These are phyloP conservation scores for Drosophila acutilabella DNA, from an alignment of 2,888 invertebrate genomes.

Conservation along the genomic window DNA sequence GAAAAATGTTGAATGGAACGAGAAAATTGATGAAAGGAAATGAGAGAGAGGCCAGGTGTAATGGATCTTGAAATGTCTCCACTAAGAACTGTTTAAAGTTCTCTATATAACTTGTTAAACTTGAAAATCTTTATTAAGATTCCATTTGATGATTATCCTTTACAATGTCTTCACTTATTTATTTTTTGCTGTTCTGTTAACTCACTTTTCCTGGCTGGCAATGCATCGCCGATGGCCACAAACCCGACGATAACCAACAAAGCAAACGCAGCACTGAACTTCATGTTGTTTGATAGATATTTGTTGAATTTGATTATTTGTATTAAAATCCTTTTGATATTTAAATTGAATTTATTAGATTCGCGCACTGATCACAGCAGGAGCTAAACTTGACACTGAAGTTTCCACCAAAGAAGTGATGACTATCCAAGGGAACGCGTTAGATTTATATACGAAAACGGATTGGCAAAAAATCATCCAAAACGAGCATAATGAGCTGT, in stretches of 20 bases:
- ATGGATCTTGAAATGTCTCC: too few species aligned
- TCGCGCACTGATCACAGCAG: slow-evolving; percentile 80
- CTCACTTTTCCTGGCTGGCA: slow-evolving; percentile 83
- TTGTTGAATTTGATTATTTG: not conserved
- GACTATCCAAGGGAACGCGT: slow-evolving; percentile 79
- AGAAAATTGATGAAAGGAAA: not conserved
- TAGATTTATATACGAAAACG: slow-evolving; percentile 85
- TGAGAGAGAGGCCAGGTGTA: too few species aligned
- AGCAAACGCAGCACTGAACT: slow-evolving; percentile 75
- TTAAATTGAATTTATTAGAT: slow-evolving; percentile 27
- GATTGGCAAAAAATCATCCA: slow-evolving; percentile 61
- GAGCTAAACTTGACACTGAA: slow-evolving; percentile 85
- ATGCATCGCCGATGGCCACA: slow-evolving; percentile 75
- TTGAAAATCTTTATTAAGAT: not conserved
- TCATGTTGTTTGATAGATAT: slow-evolving; percentile 65
- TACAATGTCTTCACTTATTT: slow-evolving; percentile 9
- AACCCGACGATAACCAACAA: slow-evolving; percentile 77
- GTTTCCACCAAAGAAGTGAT: slow-evolving; percentile 85
- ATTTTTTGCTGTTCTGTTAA: slow-evolving; percentile 16
- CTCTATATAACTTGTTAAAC: not conserved
- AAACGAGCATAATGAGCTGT: slow-evolving; percentile 68
- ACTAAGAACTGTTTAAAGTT: too few species aligned
- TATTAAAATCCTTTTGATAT: slow-evolving; percentile 48
- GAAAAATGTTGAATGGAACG: slow-evolving; percentile 15
- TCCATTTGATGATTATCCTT: slow-evolving; percentile 3